Conservation (phyloP, 2,888 invertebrate genomes). For the Mythimna albipuncta region DNA sequence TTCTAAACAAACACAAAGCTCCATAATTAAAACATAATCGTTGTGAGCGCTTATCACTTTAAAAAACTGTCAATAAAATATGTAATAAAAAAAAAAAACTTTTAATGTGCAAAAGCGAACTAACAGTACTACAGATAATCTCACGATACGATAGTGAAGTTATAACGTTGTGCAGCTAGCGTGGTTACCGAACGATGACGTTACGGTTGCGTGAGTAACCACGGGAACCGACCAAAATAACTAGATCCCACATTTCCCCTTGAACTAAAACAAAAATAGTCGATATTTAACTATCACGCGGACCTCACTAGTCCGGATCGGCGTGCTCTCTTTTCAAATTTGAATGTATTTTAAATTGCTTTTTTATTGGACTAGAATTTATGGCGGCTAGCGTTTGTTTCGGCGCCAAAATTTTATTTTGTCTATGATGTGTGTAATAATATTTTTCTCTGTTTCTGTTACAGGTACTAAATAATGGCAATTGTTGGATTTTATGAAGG, state of each 20-base stretch:
- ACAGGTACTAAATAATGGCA: conserved; percentile 57
- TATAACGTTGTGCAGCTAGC: conserved; percentile 79
- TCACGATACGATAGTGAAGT: conserved; percentile 70
- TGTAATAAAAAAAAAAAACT: conserved; percentile 48
- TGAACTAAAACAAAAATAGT: conserved; percentile 60
- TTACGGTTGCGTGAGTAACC: conserved; percentile 82
- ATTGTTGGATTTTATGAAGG: conserved; percentile 34
- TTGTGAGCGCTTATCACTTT: conserved; percentile 26
- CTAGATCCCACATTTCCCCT: conserved; percentile 67
- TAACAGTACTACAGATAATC: conserved; percentile 77
- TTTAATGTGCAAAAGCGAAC: conserved; percentile 68
- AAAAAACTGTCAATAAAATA: conserved; percentile 56
- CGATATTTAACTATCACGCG: conserved; percentile 53
- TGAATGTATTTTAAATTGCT: conserved; percentile 88
- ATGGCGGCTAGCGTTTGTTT: conserved; percentile 81
- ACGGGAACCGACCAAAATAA: conserved; percentile 65
- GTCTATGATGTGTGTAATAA: conserved; percentile 70
- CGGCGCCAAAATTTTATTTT: conserved; percentile 81
- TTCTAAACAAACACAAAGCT: background rate
- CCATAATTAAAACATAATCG: conserved; percentile 33
- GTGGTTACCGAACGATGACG: conserved; percentile 88
- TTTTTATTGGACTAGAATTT: conserved; percentile 89
- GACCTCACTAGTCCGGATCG: conserved; percentile 69
- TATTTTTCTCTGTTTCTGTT: conserved; percentile 66
- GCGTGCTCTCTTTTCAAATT: conserved; percentile 82